Evolutionary conservation across 1,140 invertebrate genomes (phyloP).

Genomic region (Drosophila saltans): DNA sequence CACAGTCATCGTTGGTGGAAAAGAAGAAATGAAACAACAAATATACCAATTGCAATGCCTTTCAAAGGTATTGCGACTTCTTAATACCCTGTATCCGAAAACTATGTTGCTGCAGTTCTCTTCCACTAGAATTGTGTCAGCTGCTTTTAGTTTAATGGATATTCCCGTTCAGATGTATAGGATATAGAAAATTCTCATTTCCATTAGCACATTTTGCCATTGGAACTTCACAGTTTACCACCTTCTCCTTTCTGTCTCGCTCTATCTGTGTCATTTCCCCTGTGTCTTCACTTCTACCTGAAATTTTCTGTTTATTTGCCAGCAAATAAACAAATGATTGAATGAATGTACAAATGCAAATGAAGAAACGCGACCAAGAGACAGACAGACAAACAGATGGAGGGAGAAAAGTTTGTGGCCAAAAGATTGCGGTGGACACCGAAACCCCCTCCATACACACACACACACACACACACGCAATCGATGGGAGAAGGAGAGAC

Average conservation of each 20-base stretch:
- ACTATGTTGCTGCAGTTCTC: too few species aligned
- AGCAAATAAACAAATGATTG: constrained; percentile 65
- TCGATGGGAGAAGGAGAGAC: constrained; percentile 49
- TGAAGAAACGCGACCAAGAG: constrained; percentile 33
- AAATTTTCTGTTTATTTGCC: constrained; percentile 39
- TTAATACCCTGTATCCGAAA: not conserved
- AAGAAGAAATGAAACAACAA: too few species aligned
- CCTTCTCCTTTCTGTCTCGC: not conserved
- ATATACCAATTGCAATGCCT: too few species aligned
- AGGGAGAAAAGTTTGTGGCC: constrained; percentile 25
- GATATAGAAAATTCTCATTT: constrained; percentile 36
- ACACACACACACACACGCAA: constrained; percentile 32
- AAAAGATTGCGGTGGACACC: constrained; percentile 34
- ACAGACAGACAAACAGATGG: not conserved
- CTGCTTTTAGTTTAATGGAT: too few species aligned
- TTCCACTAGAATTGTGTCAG: too few species aligned
- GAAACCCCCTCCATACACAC: too few species aligned
- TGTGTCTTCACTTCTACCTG: constrained; percentile 5
- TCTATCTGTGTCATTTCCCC: not conserved
- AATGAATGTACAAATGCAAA: constrained; percentile 64
- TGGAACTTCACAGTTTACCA: constrained; percentile 1
- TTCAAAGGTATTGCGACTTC: not conserved
- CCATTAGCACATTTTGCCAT: constrained; percentile 42
- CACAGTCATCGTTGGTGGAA: not conserved
- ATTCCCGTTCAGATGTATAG: not conserved